These are phyloP conservation scores for Isurus oxyrinchus DNA, from an alignment of 2,113 vertebrate species.

Conservation along the genomic window DNA sequence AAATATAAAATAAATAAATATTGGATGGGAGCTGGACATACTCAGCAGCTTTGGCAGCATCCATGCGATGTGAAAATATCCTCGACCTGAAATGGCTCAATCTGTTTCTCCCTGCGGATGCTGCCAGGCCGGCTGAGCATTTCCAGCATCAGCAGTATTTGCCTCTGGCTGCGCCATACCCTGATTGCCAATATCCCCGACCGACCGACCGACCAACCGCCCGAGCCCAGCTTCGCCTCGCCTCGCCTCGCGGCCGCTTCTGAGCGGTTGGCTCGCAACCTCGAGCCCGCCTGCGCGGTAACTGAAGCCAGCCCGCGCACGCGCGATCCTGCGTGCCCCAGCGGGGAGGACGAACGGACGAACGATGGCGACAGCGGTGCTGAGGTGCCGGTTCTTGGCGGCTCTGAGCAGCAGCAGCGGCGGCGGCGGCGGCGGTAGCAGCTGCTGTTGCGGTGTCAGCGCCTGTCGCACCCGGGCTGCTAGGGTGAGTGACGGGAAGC, in stretches of 20 bases:
- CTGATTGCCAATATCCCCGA: too few species aligned
- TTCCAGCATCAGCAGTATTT: too few species aligned
- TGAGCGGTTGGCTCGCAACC: neutral
- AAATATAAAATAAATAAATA: too few species aligned
- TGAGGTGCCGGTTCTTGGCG: neutral
- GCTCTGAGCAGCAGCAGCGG: neutral
- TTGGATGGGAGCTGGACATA: too few species aligned
- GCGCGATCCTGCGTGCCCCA: neutral
- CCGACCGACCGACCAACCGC: fast-evolving
- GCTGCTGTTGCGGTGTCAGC: neutral
- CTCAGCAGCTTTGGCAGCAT: too few species aligned
- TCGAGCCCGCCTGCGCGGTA: neutral
- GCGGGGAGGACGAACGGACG: neutral
- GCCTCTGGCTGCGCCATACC: too few species aligned
- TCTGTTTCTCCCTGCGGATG: too few species aligned
- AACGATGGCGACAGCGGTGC: neutral
- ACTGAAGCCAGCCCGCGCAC: neutral
- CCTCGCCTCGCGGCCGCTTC: neutral
- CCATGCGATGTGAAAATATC: too few species aligned
- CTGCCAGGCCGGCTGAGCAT: too few species aligned
- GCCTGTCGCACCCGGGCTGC: too few species aligned
- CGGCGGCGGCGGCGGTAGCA: neutral
- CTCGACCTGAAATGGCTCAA: too few species aligned
- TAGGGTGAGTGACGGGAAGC: neutral
- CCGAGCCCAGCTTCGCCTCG: too few species aligned